Evolutionary conservation across 2,113 vertebrate species (phyloP).

Genomic region (Lamprotornis superbus): DNA sequence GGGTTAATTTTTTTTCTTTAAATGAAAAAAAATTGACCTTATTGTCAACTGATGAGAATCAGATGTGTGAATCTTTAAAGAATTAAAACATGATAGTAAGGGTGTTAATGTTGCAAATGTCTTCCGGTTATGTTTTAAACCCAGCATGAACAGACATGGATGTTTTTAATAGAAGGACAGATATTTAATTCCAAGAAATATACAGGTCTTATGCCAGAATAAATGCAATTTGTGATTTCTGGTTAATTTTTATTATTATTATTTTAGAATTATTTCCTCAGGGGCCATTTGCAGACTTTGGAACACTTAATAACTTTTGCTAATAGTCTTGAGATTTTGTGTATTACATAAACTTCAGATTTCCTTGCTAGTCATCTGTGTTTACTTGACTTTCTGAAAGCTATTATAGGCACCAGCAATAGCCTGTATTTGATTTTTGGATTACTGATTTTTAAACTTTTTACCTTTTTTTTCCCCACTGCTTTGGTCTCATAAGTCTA

Average conservation of each 20-base stretch:
- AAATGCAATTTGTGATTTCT: conserved; percentile 42
- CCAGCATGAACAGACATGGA: background rate
- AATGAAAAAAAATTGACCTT: background rate
- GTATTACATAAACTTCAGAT: background rate
- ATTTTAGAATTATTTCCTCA: background rate
- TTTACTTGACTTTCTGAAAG: conserved; percentile 28
- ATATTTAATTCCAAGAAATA: conserved; percentile 30
- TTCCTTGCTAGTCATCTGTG: background rate
- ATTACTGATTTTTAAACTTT: background rate
- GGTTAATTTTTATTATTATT: conserved; percentile 37
- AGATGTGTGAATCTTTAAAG: conserved; percentile 17
- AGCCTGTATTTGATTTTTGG: background rate
- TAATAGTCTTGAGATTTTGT: background rate
- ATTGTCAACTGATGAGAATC: conserved; percentile 1
- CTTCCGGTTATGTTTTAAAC: conserved; percentile 13
- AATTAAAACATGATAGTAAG: conserved; percentile 39
- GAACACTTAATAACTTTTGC: background rate
- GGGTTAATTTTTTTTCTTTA: background rate
- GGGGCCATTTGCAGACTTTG: background rate
- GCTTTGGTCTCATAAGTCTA: background rate
- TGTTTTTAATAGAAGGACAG: conserved; percentile 42
- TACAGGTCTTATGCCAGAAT: conserved; percentile 9
- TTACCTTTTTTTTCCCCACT: background rate
- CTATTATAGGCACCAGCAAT: background rate
- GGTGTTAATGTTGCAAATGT: conserved; percentile 30